These are phyloP conservation scores for human (Homo sapiens) DNA, from an alignment of 2,113 vertebrate genomes.

Conservation along the genomic window GRCh38 chr6:155711501-155712000, in stretches of 20 bases:
- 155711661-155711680: not conserved
- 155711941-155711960: not conserved
- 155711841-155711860: no score
- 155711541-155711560: not conserved
- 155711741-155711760: not conserved
- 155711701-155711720: not conserved
- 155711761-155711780: not conserved
- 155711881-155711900: rapidly evolving
- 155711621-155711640: not conserved
- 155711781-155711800: not conserved
- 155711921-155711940: rapidly evolving
- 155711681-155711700: not conserved
- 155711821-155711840: not conserved
- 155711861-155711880: not conserved
- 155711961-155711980: not conserved
- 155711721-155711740: not conserved
- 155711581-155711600: not conserved
- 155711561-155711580: not conserved
- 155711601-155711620: not conserved
- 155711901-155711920: not conserved
- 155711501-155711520: not conserved
- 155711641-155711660: no score
- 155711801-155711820: not conserved
- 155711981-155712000: not conserved
- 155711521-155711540: not conserved